These are phyloP conservation scores for Reticulitermes speratus DNA, from an alignment of 1,140 invertebrate species.

Conservation along the genomic window DNA sequence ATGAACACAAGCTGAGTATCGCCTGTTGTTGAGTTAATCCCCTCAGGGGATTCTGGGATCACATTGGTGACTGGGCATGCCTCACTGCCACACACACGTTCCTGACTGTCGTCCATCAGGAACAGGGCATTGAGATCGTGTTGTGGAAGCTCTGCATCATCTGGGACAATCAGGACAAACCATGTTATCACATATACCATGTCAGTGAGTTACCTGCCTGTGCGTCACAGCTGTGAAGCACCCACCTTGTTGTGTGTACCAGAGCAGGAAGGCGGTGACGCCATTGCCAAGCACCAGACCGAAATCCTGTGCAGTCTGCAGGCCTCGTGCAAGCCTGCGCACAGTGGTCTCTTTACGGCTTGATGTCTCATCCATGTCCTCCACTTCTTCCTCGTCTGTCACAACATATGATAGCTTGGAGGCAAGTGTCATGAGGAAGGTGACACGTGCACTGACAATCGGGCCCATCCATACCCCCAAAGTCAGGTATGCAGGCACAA, in stretches of 20 bases:
- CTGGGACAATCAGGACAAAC: background rate
- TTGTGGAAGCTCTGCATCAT: conserved; percentile 27
- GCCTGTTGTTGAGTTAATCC: background rate
- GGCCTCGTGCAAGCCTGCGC: conserved; percentile 44
- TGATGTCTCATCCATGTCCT: conserved; percentile 50
- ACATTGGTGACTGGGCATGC: conserved; percentile 48
- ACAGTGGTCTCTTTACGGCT: background rate
- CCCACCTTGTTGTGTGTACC: conserved; percentile 42
- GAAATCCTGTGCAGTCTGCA: conserved; percentile 58
- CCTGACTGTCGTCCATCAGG: conserved; percentile 49
- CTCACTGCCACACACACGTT: conserved; percentile 54
- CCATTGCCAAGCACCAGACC: conserved; percentile 57
- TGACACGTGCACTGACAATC: conserved; percentile 54
- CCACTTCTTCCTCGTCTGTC: conserved; percentile 53
- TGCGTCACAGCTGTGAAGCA: background rate
- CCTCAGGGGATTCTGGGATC: background rate
- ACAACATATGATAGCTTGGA: conserved; percentile 58
- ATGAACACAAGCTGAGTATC: conserved; percentile 21
- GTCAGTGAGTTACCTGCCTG: background rate
- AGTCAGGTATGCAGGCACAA: conserved; percentile 59
- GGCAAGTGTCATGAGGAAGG: conserved; percentile 59
- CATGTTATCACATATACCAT: background rate
- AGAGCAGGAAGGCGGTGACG: conserved; percentile 50
- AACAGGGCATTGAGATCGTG: conserved; percentile 50
- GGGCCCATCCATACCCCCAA: conserved; percentile 58